Conservation (phyloP, 2,888 invertebrate genomes). For the Notocelia uddmanniana region DNA sequence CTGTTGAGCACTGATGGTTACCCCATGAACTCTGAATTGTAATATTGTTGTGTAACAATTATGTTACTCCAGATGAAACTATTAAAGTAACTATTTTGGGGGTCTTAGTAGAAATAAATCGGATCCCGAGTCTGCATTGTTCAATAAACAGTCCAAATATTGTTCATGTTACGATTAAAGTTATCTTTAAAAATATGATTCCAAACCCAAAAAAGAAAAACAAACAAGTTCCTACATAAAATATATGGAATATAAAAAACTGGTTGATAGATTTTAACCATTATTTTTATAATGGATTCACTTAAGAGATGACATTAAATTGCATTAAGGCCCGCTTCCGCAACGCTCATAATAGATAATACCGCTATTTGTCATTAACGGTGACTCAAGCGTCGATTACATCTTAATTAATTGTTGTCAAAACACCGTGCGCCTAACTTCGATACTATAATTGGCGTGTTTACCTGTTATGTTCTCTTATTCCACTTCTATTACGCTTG, state of each 20-base stretch:
- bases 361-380: slow-evolving; percentile 17
- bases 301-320: slow-evolving; percentile 4
- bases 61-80: neutral
- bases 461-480: neutral
- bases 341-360: slow-evolving; percentile 23
- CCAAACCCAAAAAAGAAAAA: too few species aligned
- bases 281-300: neutral
- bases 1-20: too few species aligned
- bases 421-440: slow-evolving; percentile 17
- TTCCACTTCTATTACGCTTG: neutral
- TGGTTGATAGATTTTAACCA: neutral
- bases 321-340: slow-evolving; percentile 32
- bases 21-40: too few species aligned
- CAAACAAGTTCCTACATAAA: too few species aligned
- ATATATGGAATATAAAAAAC: too few species aligned
- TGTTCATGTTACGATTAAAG: neutral
- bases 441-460: neutral
- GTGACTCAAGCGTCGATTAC: slow-evolving; percentile 16
- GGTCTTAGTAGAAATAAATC: neutral
- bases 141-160: neutral
- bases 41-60: too few species aligned
- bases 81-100: neutral
- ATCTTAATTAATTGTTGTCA: slow-evolving; percentile 29
- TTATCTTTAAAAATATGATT: too few species aligned
- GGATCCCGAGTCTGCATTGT: neutral